A percentile compares a stretch with the other conserved stretches of the same genome.
Conservation (phyloP, 2,797 vertebrate genomes). For the Pteropus rufus region DNA sequence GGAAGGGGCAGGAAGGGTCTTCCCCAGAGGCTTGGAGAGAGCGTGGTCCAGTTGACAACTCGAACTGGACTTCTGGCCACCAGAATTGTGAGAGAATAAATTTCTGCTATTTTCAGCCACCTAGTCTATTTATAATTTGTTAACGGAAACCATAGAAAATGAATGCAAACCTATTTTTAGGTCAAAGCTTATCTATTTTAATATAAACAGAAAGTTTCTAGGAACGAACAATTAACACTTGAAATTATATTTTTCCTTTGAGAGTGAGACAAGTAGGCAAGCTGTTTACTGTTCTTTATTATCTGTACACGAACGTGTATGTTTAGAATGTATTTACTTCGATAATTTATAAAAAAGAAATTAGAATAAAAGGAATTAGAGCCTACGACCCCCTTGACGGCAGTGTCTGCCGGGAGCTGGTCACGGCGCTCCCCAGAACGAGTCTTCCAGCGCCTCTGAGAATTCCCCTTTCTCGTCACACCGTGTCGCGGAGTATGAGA, state of each 20-base stretch:
- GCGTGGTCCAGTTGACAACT: fast-evolving
- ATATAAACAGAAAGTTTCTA: background rate
- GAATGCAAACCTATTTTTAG: fast-evolving
- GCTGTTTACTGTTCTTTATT: fast-evolving
- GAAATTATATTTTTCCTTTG: fast-evolving
- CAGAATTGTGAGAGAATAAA: background rate
- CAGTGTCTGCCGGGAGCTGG: too few species aligned
- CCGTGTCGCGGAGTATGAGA: too few species aligned
- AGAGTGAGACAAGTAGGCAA: too few species aligned
- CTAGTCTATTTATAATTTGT: fast-evolving
- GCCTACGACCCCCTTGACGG: too few species aligned
- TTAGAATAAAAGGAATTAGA: background rate
- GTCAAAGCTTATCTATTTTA: background rate
- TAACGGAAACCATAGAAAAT: background rate
- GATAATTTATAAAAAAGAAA: background rate
- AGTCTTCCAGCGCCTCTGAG: fast-evolving
- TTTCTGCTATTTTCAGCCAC: background rate
- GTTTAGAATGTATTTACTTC: background rate
- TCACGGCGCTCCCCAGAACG: fast-evolving
- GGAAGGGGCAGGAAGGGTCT: fast-evolving
- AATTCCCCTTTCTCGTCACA: fast-evolving
- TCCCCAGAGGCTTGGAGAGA: background rate
- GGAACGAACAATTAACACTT: background rate
- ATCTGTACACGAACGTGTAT: fast-evolving
- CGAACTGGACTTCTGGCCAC: background rate